Evolutionary conservation across 2,888 invertebrate genomes (phyloP), one percentile per base, ranked within the genome.

Genomic region (Drosophila testacea): DNA sequence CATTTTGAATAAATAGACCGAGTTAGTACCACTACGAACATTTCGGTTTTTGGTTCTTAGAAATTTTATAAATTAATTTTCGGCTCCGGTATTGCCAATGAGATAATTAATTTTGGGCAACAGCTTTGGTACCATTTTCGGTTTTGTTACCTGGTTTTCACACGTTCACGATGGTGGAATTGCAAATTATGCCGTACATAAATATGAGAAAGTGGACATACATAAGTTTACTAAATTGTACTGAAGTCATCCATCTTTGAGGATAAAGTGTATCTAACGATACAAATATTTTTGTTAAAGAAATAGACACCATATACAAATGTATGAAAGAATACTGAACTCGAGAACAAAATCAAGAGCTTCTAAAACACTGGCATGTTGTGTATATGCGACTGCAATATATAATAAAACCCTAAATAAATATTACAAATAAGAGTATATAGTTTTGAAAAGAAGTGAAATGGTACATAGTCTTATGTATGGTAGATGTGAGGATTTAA

Each of bases 301-400:
- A 22, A 55, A 30, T 60, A 42, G 36, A 57, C 11, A 60, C 39
- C 32, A 56, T 32, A 51, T n/a, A 55, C 22, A 57, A 38, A 54
- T 44, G 44, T 54, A 60, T 50, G 39, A 48, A 60, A 57, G 38
- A 64, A 46, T 50, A 46, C 50, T 39, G 59, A 69, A 61, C 69
- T 75, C 69, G 55, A 83, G 72, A 78, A 83, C 89, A 90, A 89
- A 89, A 91, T 90, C 90, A 88, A 90, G 90, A 90, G 90, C 90
- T 90, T 90, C 90, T 88, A 84, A 82, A 78, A 86, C 80, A 87
- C 73, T 77, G 47, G 38, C 59, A 63, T 54, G 39, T 50, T 75
- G 61, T 61, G 54, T 46, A 57, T 22, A 27, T 73, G 67, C 54
- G 36, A 46, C 48, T 52, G 47, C 42, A 50, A 55, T n/a, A 46